Percentiles rank a stretch among this genome's conserved stretches.
phyloP scores from a whole-genome alignment of 2,797 vertebrate genomes.

The Uromys caudimaculatus region DNA sequence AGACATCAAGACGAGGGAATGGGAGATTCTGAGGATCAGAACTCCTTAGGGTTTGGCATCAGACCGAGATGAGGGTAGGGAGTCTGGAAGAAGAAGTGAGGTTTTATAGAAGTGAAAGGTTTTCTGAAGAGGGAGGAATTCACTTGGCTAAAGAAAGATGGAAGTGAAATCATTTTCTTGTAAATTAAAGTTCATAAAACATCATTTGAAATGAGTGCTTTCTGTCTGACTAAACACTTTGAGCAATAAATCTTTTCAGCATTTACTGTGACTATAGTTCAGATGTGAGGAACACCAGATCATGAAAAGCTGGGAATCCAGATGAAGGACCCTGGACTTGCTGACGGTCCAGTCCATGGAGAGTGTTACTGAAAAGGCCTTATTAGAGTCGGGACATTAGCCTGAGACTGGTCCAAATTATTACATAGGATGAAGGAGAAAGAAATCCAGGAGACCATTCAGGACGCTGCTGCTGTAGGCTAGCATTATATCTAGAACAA shows the following conservation, averaged over 20 bases:
- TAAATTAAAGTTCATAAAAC: constrained; percentile 53
- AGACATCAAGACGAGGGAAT: not conserved
- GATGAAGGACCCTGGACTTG: constrained; percentile 44
- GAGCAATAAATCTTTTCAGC: constrained; percentile 33
- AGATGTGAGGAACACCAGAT: not conserved
- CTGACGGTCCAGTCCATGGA: not conserved
- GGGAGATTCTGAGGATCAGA: constrained; percentile 22
- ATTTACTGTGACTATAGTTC: constrained; percentile 49
- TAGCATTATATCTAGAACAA: not conserved
- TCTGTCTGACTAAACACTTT: constrained; percentile 53
- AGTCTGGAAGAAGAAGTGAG: not conserved
- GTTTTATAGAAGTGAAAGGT: constrained; percentile 7
- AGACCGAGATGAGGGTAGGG: not conserved
- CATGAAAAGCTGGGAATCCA: not conserved
- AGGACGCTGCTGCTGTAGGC: not conserved
- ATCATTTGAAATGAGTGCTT: constrained; percentile 11
- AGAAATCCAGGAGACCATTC: not conserved
- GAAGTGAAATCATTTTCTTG: constrained; percentile 11
- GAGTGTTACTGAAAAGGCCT: constrained; percentile 48
- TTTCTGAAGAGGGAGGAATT: constrained; percentile 46
- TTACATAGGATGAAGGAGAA: constrained; percentile 8
- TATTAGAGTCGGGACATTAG: not conserved
- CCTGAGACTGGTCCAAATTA: not conserved
- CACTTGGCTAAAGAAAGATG: not conserved
- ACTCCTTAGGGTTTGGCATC: constrained; percentile 35